Conservation (phyloP, 2,797 vertebrate species). For the Acridotheres tristis region DNA sequence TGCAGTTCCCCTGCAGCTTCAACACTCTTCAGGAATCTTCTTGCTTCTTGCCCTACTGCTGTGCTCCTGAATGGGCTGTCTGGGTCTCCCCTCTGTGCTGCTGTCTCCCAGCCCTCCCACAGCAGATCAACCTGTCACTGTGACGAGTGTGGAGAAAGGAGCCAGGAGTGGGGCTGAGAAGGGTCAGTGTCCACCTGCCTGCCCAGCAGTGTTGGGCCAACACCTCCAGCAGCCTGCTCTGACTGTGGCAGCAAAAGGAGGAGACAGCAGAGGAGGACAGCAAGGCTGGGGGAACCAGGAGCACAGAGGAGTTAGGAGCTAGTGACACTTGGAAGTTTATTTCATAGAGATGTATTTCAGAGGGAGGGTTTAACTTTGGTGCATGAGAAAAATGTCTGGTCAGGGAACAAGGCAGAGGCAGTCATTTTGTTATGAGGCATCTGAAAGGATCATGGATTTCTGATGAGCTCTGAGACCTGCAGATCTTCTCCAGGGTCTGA, state of each 20-base stretch:
- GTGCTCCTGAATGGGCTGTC: background rate
- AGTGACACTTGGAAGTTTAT: background rate
- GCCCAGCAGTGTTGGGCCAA: fast-evolving
- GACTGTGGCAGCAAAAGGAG: background rate
- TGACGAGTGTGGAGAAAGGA: fast-evolving
- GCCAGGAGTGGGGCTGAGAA: background rate
- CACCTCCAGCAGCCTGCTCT: background rate
- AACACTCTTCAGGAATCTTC: conserved; percentile 33
- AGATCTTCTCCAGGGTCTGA: background rate
- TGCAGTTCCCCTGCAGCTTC: background rate
- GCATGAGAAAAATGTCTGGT: background rate
- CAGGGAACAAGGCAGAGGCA: background rate
- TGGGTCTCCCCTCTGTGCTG: background rate
- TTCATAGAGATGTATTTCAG: background rate
- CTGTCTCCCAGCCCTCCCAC: background rate
- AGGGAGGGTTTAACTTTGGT: background rate
- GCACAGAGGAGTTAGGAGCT: background rate
- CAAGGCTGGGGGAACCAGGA: background rate
- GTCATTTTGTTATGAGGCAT: background rate
- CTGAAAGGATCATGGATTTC: background rate
- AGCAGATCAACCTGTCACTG: background rate
- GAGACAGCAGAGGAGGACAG: background rate
- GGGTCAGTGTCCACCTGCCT: background rate
- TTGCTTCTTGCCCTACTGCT: background rate
- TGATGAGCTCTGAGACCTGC: background rate